Percentiles rank a stretch among this genome's conserved stretches.
Conservation (phyloP, 2,888 invertebrate species). For the Lagria hirta region DNA sequence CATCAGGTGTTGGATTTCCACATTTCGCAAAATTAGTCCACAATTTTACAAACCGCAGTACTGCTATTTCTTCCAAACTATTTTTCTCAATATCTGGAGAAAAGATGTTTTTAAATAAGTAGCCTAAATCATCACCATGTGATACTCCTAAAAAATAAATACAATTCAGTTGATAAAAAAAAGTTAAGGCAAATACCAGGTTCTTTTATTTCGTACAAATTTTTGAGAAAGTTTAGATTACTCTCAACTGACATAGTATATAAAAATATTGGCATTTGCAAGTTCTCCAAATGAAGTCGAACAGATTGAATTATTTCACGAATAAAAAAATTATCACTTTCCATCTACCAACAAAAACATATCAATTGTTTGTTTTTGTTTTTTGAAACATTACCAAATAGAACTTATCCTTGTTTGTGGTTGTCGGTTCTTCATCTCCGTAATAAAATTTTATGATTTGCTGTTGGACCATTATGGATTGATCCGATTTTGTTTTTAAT, state of each 20-base stretch:
- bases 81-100: constrained; percentile 31
- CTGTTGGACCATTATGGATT: constrained; percentile 41
- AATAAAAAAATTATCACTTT: constrained; percentile 36
- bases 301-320: constrained; percentile 28
- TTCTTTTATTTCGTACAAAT: constrained; percentile 18
- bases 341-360: constrained; percentile 45
- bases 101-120: constrained; percentile 34
- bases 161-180: no score
- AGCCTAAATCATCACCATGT: constrained; percentile 39
- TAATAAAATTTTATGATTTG: constrained; percentile 54
- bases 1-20: constrained; percentile 34
- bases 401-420: constrained; percentile 34
- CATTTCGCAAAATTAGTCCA: constrained; percentile 45
- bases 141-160: constrained; percentile 31
- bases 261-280: constrained; percentile 33
- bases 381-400: no score
- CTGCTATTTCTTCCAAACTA: constrained; percentile 37
- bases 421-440: constrained; percentile 50
- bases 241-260: constrained; percentile 36
- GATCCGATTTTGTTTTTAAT: constrained; percentile 12
- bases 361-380: no score
- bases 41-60: constrained; percentile 36
- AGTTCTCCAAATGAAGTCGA: constrained; percentile 26
- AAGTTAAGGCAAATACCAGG: constrained; percentile 18
- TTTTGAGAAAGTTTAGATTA: constrained; percentile 33